Conservation (phyloP, 2,888 invertebrate species). For the Plagodis pulveraria region DNA sequence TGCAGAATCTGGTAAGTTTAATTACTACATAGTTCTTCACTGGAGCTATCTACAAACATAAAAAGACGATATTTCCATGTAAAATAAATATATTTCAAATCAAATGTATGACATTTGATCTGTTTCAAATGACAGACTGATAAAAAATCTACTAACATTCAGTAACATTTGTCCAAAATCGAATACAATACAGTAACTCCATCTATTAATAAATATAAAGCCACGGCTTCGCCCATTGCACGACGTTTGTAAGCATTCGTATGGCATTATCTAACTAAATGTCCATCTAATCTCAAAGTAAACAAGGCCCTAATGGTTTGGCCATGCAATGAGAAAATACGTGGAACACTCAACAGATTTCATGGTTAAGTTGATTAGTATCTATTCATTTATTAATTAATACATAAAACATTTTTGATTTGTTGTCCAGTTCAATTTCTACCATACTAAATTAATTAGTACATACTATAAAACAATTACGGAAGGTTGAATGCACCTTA, state of each 20-base stretch:
- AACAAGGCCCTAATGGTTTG: conserved; percentile 32
- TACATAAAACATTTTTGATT: conserved; percentile 72
- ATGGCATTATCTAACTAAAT: conserved; percentile 35
- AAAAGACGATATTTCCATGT: conserved; percentile 81
- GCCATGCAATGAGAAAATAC: conserved; percentile 65
- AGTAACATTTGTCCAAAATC: conserved; percentile 82
- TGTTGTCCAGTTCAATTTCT: conserved; percentile 69
- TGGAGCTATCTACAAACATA: conserved; percentile 83
- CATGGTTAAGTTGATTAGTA: conserved; percentile 72
- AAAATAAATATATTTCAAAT: conserved; percentile 85
- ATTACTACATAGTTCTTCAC: conserved; percentile 67
- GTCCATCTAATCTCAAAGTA: conserved; percentile 18
- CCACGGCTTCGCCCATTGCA: conserved; percentile 64
- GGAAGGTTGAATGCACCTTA: conserved; percentile 75
- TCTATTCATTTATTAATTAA: conserved; percentile 59
- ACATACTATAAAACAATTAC: conserved; percentile 81
- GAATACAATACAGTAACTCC: conserved; percentile 79
- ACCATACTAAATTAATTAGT: conserved; percentile 70
- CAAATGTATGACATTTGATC: conserved; percentile 85
- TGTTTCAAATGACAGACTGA: conserved; percentile 78
- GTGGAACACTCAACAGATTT: conserved; percentile 63
- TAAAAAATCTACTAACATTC: conserved; percentile 84
- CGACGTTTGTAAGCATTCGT: conserved; percentile 45
- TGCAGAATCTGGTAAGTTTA: conserved; percentile 58
- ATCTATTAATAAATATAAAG: conserved; percentile 67